phyloP scores from a whole-genome alignment of 1,140 invertebrate species.

The Neodiprion lecontei region DNA sequence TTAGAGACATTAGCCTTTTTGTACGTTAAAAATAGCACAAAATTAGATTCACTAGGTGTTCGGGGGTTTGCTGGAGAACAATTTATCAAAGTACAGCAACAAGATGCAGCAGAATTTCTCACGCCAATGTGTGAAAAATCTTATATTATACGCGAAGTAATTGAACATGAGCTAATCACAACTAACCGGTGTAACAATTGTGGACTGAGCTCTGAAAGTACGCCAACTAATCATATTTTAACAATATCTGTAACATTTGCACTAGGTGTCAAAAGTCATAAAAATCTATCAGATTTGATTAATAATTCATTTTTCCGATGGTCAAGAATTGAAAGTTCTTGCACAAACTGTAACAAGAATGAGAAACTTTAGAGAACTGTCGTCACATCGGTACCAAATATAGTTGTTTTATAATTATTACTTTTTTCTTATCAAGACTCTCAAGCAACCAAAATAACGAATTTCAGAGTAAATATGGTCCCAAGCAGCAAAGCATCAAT shows the following conservation, averaged over 20 bases:
- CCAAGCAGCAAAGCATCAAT: not conserved
- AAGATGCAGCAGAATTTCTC: slow-evolving; percentile 16
- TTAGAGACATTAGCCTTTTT: slow-evolving; percentile 2
- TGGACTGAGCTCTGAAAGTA: not conserved
- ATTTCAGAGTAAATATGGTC: not conserved
- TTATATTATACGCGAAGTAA: not conserved
- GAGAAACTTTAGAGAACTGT: not conserved
- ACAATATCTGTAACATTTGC: not conserved
- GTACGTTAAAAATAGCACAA: slow-evolving; percentile 3
- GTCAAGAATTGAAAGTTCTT: not conserved
- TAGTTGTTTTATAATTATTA: not conserved
- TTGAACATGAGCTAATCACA: slow-evolving; percentile 4
- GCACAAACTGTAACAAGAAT: not conserved
- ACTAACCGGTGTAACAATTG: slow-evolving; percentile 3
- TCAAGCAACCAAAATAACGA: not conserved
- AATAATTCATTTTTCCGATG: not conserved
- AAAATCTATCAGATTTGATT: not conserved
- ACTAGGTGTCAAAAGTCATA: not conserved
- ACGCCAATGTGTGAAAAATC: slow-evolving; percentile 15
- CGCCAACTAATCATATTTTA: not conserved
- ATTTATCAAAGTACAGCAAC: slow-evolving; percentile 13
- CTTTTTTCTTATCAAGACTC: not conserved
- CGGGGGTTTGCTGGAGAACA: not conserved
- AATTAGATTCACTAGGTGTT: slow-evolving; percentile 12
- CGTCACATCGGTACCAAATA: not conserved